These are phyloP conservation scores for Amphipoea lucens DNA, from an alignment of 2,888 invertebrate species.

Conservation along the genomic window DNA sequence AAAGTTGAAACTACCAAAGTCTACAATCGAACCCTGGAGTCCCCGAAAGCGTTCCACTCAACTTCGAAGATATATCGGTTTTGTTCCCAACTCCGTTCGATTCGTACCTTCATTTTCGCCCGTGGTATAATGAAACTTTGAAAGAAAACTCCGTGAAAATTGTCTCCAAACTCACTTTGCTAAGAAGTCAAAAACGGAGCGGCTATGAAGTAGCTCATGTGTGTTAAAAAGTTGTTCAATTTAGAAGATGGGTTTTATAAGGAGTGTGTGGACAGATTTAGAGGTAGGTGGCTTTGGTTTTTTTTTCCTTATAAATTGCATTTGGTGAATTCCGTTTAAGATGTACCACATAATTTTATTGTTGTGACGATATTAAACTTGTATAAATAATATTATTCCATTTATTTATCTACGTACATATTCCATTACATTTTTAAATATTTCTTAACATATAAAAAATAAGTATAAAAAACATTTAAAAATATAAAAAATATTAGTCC, in stretches of 20 bases:
- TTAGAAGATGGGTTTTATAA: conserved; percentile 40
- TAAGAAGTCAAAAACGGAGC: conserved; percentile 64
- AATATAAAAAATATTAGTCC: too few species aligned
- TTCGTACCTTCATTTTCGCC: conserved; percentile 74
- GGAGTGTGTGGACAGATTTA: conserved; percentile 44
- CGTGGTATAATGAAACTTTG: conserved; percentile 75
- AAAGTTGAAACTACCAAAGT: conserved; percentile 76
- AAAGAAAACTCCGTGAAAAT: conserved; percentile 67
- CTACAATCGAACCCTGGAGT: conserved; percentile 70
- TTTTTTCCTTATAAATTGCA: conserved; percentile 5
- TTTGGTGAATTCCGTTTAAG: too few species aligned
- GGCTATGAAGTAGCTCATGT: conserved; percentile 55
- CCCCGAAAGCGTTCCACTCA: conserved; percentile 64
- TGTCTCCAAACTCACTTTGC: conserved; percentile 67
- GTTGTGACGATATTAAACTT: neutral
- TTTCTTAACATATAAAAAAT: too few species aligned
- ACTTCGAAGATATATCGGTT: conserved; percentile 82
- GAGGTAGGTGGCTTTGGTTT: conserved; percentile 12
- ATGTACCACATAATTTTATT: neutral
- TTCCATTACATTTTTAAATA: too few species aligned
- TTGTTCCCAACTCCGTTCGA: conserved; percentile 80
- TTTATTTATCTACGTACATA: too few species aligned
- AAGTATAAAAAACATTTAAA: too few species aligned
- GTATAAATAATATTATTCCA: too few species aligned
- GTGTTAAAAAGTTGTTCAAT: conserved; percentile 57